Percentiles rank a stretch among this genome's conserved stretches.
Conservation (phyloP, 1,140 invertebrate genomes). For the Megathymus violae region DNA sequence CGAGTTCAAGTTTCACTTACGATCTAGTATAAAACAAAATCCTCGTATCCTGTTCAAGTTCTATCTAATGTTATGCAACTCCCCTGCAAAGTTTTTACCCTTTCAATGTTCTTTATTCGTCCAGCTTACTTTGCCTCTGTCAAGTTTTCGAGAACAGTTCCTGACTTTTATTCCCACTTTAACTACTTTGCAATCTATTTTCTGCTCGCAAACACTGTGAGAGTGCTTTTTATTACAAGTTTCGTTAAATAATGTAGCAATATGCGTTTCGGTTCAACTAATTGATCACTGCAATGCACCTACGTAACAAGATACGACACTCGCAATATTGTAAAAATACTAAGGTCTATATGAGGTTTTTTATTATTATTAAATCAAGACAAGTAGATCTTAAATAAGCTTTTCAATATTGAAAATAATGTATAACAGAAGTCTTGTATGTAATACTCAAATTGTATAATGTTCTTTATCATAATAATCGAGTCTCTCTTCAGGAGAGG, state of each 20-base stretch:
- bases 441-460: background rate
- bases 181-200: slow-evolving; percentile 35
- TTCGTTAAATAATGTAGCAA: slow-evolving; percentile 16
- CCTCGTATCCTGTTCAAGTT: slow-evolving; percentile 27
- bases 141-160: slow-evolving; percentile 32
- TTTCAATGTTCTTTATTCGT: slow-evolving; percentile 36
- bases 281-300: background rate
- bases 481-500: too few relatives aligned
- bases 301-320: background rate
- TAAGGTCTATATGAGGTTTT: too few relatives aligned
- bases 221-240: slow-evolving; percentile 13
- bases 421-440: slow-evolving; percentile 4
- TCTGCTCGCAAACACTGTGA: slow-evolving; percentile 30
- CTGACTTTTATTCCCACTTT: slow-evolving; percentile 33
- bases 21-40: slow-evolving; percentile 27
- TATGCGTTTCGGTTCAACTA: background rate
- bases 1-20: slow-evolving; percentile 14
- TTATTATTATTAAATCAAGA: too few relatives aligned
- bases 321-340: too few relatives aligned
- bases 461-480: too few relatives aligned
- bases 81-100: slow-evolving; percentile 33
- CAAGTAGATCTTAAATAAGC: slow-evolving; percentile 7
- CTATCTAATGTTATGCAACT: slow-evolving; percentile 34
- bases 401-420: slow-evolving; percentile 10
- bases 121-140: slow-evolving; percentile 33